phyloP scores from a whole-genome alignment of 2,797 vertebrate genomes.

The Onychomys leucogaster region DNA sequence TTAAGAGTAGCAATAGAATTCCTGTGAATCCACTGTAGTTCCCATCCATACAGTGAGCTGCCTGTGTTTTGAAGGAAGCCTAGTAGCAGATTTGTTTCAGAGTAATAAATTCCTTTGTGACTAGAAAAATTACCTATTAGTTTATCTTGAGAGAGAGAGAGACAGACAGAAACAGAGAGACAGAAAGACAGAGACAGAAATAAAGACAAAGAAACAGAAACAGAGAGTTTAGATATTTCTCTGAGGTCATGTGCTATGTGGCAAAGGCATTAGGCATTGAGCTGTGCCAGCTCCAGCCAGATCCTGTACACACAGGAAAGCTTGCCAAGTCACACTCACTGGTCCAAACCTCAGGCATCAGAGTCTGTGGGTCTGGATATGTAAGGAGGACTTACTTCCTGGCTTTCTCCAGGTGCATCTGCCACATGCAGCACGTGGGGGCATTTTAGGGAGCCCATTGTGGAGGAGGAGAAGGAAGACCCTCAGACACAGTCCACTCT shows the following conservation, averaged over 20 bases:
- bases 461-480: neutral
- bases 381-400: neutral
- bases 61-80: neutral
- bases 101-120: neutral
- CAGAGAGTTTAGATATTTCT: neutral
- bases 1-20: neutral
- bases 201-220: neutral
- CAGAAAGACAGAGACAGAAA: neutral
- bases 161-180: neutral
- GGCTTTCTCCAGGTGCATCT: fast-evolving
- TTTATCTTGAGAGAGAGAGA: neutral
- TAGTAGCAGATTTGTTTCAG: neutral
- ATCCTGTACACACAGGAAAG: neutral
- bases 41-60: neutral
- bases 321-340: neutral
- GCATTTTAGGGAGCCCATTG: neutral
- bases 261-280: neutral
- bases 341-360: no score
- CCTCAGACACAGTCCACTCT: neutral
- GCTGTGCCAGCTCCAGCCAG: neutral
- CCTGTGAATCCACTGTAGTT: neutral
- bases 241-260: neutral
- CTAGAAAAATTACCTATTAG: neutral
- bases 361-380: fast-evolving
- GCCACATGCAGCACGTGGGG: neutral